Evolutionary conservation across 1,140 invertebrate species (phyloP), one percentile per base, ranked within the genome.

Genomic region (Macrobrachium rosenbergii): DNA sequence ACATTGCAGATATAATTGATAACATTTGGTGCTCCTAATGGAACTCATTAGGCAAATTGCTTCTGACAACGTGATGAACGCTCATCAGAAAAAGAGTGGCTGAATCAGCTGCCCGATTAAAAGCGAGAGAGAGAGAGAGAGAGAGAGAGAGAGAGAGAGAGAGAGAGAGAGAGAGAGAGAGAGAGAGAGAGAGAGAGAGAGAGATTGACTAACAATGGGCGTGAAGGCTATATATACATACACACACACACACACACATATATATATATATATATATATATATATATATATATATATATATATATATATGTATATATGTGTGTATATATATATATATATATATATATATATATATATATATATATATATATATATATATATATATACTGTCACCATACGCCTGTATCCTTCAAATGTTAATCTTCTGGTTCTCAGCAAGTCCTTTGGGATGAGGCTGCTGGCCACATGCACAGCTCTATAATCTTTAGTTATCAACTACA

Each of bases 271-370:
- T 19, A 63, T 8, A 80, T 58, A 63, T 21, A 80, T 58, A 63
- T 21, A 80, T 58, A 63, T 58, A 80, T 37, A 80, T 21, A 80
- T 21, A 80, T 58, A 80, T 58, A 80, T 37, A 80, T 58, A 63
- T 58, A 80, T 58, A 80, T 58, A 80, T 58, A 45, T 16, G 64
- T 12, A 21, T 69, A 43, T n/a, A 81, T 59, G 64, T 59, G 64
- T 28, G 43, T 59, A 81, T 59, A 81, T 59, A 81, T 23, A 37
- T 37, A 1, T 37, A 37, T 37, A 37, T 37, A 37, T 37, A 37
- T 37, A 37, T 37, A 37, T 37, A 37, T 37, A 37, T 37, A 37
- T 37, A 37, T 37, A 37, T 37, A 37, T 37, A 37, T 37, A 37
- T 37, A 37, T 37, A 37, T 37, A 37, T 37, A 37, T 37, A 37